Evolutionary conservation across 1,140 invertebrate species (phyloP), one percentile per base, ranked within the genome.

Genomic region (Macrosteles quadrilineatus): DNA sequence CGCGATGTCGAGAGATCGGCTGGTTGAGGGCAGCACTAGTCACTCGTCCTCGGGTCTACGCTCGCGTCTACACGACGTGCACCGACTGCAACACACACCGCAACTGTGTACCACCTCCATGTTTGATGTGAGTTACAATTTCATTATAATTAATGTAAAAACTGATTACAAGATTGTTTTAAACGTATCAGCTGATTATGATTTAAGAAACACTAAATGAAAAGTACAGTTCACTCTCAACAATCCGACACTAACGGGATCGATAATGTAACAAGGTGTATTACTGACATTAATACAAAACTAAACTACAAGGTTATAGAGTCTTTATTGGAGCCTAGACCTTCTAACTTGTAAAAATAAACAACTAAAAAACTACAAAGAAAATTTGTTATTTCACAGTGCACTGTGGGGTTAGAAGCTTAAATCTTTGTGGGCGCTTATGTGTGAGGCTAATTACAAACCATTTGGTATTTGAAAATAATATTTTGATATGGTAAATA

Each of bases 41-140:
- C 59, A 64, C 59, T 64, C 59, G 31, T 64, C 59, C 31, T 64
- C 59, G 19, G 59, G 59, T 4, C 59, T 12, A 11, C 59, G 19
- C 59, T 64, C 59, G 14, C 32, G 59, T 32, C 59, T 64, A 64
- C 59, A 64, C 32, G 59, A 64, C 59, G 31, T 64, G 59, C 59
- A 64, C 59, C 59, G 59, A 64, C 59, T 64, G 59, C 19, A 64
- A 64, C 47, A 64, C 59, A 64, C 31, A 31, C 31, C 29, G 2
- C 21, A 25, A 23, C 27, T 25, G 23, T 25, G 29, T 4, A 9
- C 27, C 17, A 1, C 21, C 6, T 11, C 17, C 23, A 17, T 25
- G 21, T 29, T 29, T 59, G 4, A 2, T 23, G 55, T 6, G 29
- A 4, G 29, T 25, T 3, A n/a, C 21, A 59, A 17, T 59, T 4